These are phyloP conservation scores for Varecia variegata DNA, from an alignment of 2,797 vertebrate genomes.

Conservation along the genomic window DNA sequence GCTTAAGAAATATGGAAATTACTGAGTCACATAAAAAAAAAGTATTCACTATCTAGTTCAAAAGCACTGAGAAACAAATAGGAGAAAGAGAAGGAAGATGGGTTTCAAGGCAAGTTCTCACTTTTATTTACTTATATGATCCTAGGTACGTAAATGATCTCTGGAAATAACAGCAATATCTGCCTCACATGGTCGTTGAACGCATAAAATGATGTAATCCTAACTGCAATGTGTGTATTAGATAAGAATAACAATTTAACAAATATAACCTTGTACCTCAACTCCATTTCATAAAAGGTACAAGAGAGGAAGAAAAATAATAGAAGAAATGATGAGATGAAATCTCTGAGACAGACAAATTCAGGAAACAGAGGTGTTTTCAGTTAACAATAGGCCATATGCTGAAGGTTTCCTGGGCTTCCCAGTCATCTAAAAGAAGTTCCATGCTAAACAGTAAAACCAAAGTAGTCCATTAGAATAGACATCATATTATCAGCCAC, in stretches of 20 bases:
- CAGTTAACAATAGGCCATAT: background rate
- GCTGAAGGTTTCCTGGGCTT: background rate
- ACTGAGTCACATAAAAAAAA: background rate
- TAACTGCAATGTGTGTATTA: background rate
- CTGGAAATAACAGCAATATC: constrained; percentile 20
- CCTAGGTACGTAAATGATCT: background rate
- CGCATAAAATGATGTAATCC: constrained; percentile 8
- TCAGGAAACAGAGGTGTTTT: background rate
- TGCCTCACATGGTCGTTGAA: background rate
- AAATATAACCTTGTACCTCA: background rate
- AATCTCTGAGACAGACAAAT: background rate
- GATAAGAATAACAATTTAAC: constrained; percentile 3
- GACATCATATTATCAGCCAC: background rate
- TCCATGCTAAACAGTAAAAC: background rate
- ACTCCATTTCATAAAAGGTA: background rate
- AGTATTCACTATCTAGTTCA: background rate
- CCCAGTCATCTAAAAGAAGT: background rate
- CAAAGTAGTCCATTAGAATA: background rate
- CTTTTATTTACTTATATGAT: constrained; percentile 19
- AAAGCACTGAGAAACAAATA: background rate
- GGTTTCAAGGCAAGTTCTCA: background rate
- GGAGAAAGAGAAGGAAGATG: background rate
- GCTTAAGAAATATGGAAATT: constrained; percentile 9
- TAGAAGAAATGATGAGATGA: background rate
- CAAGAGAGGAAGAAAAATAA: background rate